A percentile compares a stretch with the other conserved stretches of the same genome.
Evolutionary conservation across 2,797 vertebrate genomes (phyloP).

Genomic region (Carduelis carduelis): DNA sequence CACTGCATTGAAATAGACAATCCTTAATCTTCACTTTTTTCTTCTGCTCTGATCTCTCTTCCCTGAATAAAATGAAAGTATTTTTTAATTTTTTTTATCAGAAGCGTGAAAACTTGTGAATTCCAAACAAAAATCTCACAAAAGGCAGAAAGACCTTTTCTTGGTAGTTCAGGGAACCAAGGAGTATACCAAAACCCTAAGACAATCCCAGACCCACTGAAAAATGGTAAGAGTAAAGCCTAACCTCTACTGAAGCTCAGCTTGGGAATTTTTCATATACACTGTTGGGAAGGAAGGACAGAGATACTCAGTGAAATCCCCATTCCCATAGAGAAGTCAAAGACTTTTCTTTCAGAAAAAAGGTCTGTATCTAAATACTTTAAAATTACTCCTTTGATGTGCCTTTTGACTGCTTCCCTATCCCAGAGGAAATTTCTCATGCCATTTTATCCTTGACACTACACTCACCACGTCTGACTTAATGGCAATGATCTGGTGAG

Average conservation of each 20-base stretch:
- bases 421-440: neutral
- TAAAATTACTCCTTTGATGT: neutral
- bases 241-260: neutral
- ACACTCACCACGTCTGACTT: neutral
- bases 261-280: fast-evolving
- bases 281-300: neutral
- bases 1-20: neutral
- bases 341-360: neutral
- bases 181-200: neutral
- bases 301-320: neutral
- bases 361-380: neutral
- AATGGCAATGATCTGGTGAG: neutral
- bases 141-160: neutral
- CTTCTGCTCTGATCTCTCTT: neutral
- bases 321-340: neutral
- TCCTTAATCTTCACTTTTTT: neutral
- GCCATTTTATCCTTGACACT: neutral
- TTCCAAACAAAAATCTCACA: neutral
- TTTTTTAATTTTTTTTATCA: neutral
- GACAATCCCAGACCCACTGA: neutral
- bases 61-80: neutral
- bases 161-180: neutral
- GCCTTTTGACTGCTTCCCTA: neutral
- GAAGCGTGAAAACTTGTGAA: neutral
- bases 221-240: neutral